Evolutionary conservation across 2,888 invertebrate species (phyloP).

Genomic region (Drosophila anomalipes): DNA sequence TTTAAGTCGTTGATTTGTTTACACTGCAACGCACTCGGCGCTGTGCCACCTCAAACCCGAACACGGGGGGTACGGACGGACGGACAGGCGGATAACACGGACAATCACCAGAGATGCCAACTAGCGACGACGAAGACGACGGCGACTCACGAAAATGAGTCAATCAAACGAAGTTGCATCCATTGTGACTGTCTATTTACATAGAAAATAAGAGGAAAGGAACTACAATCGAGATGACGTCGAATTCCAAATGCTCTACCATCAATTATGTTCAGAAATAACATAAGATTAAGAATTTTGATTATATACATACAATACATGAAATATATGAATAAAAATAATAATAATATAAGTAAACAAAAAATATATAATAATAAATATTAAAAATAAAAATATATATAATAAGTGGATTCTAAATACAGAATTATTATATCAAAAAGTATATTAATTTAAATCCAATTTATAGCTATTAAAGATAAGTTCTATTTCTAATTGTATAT

Average conservation of each 20-base stretch:
- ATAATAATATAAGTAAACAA: neutral
- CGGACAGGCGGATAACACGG: neutral
- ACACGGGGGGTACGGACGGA: conserved; percentile 4
- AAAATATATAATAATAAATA: neutral
- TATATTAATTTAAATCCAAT: neutral
- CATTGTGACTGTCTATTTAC: conserved; percentile 64
- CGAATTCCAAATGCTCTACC: conserved; percentile 24
- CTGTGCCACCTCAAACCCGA: conserved; percentile 31
- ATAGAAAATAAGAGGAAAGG: conserved; percentile 38
- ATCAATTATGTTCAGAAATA: neutral
- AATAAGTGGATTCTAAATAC: neutral
- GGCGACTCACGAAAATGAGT: conserved; percentile 75
- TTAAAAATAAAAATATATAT: neutral
- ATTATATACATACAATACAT: neutral
- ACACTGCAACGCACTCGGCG: conserved; percentile 61
- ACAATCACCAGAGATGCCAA: conserved; percentile 11
- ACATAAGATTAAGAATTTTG: too few relatives aligned
- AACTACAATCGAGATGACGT: neutral
- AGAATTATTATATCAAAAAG: neutral
- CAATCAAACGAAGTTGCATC: conserved; percentile 72
- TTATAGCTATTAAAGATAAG: neutral
- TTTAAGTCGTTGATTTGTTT: conserved; percentile 81
- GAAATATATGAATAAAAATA: neutral
- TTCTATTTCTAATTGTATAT: neutral
- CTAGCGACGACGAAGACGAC: conserved; percentile 19